Conservation (phyloP, 2,113 vertebrate species). For the Brachyistius frenatus region DNA sequence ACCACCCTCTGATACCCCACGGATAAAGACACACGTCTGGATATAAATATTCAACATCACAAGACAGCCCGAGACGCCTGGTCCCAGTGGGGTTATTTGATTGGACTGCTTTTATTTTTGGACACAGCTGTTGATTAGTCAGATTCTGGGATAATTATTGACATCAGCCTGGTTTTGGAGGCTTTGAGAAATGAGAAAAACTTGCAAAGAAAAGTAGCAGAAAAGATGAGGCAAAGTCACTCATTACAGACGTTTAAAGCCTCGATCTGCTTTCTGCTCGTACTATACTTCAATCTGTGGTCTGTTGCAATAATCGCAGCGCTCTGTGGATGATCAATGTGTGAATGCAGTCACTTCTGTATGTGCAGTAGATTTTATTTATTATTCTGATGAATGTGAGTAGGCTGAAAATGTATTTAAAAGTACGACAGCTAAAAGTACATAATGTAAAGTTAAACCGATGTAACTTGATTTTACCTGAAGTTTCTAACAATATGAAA, state of each 20-base stretch:
- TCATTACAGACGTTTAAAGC: no score
- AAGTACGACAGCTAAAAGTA: no score
- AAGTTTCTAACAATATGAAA: neutral
- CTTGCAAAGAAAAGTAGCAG: neutral
- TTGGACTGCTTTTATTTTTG: slow-evolving; percentile 5
- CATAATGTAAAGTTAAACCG: no score
- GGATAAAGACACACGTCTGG: neutral
- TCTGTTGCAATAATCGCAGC: no score
- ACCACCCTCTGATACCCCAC: slow-evolving; percentile 36
- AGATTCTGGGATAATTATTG: neutral
- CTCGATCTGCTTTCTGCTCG: no score
- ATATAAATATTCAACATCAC: neutral
- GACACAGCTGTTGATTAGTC: slow-evolving; percentile 18
- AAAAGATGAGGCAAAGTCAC: neutral
- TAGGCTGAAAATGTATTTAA: no score
- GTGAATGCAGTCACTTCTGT: neutral
- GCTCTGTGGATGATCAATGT: neutral
- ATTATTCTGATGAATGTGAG: no score
- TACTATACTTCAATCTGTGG: no score
- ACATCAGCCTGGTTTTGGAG: neutral
- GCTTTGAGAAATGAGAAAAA: neutral
- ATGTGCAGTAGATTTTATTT: no score
- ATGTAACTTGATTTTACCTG: no score
- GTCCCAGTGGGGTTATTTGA: neutral
- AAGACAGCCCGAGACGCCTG: neutral